Conservation (phyloP, 2,797 vertebrate species). For the Argentina silus region DNA sequence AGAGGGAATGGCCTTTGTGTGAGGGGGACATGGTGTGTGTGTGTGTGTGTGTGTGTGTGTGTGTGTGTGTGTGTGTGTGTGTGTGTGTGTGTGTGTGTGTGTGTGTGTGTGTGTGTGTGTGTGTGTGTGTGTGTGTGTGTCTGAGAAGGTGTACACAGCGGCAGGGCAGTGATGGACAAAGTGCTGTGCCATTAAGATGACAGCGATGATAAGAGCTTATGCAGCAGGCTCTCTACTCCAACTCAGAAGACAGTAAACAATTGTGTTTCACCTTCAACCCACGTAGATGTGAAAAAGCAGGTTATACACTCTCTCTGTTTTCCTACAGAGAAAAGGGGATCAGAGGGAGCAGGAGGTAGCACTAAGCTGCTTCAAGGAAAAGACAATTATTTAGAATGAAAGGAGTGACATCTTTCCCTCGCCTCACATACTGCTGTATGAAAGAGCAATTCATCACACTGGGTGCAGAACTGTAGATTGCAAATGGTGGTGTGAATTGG, state of each 20-base stretch:
- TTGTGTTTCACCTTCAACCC: conserved; percentile 31
- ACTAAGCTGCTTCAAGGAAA: conserved; percentile 11
- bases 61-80: conserved; percentile 20
- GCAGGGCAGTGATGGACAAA: conserved; percentile 12
- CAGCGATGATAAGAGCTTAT: conserved; percentile 23
- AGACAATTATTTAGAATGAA: conserved; percentile 3
- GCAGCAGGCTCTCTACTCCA: conserved; percentile 18
- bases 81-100: conserved; percentile 7
- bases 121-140: neutral
- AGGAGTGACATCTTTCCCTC: neutral
- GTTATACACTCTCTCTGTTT: neutral
- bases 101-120: neutral
- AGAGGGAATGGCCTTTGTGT: conserved; percentile 16
- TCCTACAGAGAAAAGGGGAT: neutral
- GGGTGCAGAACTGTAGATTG: too few relatives aligned
- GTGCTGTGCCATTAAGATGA: conserved; percentile 31
- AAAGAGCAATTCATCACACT: too few relatives aligned
- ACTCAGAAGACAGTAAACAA: conserved; percentile 26
- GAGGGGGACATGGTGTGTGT: too few relatives aligned
- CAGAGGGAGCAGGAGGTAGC: neutral
- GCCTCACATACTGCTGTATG: neutral
- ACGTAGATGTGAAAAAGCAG: neutral
- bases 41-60: conserved; percentile 24
- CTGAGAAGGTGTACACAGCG: neutral
- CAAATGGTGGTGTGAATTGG: too few relatives aligned